A percentile compares a stretch with the other conserved stretches of the same genome.
Conservation (phyloP, 1,140 invertebrate species). For the Nilaparvata lugens region DNA sequence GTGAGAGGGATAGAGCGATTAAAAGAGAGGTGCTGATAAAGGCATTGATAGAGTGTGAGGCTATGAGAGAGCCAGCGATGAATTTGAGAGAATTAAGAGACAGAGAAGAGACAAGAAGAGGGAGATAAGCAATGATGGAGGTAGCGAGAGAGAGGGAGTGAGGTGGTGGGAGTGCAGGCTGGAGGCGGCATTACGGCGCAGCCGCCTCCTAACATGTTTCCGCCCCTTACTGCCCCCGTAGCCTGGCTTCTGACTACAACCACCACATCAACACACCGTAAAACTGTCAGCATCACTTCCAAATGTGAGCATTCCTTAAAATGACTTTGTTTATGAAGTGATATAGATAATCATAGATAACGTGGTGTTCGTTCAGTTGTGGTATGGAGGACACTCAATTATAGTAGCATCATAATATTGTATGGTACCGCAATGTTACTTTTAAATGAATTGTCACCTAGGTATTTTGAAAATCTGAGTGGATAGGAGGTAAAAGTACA, state of each 20-base stretch:
- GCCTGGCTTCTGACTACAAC: background rate
- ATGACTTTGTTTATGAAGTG: too few species aligned
- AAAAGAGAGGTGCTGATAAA: background rate
- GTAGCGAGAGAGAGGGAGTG: background rate
- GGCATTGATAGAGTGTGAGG: background rate
- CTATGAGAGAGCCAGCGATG: background rate
- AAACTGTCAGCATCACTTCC: too few species aligned
- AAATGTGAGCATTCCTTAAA: too few species aligned
- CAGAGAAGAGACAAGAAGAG: background rate
- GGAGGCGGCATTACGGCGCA: constrained; percentile 1
- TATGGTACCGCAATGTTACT: too few species aligned
- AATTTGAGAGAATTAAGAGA: background rate
- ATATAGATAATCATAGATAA: too few species aligned
- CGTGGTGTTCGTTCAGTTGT: too few species aligned
- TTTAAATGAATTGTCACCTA: too few species aligned
- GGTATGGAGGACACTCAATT: too few species aligned
- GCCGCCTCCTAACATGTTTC: background rate
- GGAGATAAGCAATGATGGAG: background rate
- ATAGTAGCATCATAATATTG: too few species aligned
- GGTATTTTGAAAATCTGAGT: too few species aligned
- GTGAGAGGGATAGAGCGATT: too few species aligned
- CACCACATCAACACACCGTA: background rate
- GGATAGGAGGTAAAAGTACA: too few species aligned
- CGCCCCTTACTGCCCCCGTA: background rate
- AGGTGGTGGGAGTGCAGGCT: background rate